phyloP scores from a whole-genome alignment of 2,113 vertebrate species.

The Gadus macrocephalus region DNA sequence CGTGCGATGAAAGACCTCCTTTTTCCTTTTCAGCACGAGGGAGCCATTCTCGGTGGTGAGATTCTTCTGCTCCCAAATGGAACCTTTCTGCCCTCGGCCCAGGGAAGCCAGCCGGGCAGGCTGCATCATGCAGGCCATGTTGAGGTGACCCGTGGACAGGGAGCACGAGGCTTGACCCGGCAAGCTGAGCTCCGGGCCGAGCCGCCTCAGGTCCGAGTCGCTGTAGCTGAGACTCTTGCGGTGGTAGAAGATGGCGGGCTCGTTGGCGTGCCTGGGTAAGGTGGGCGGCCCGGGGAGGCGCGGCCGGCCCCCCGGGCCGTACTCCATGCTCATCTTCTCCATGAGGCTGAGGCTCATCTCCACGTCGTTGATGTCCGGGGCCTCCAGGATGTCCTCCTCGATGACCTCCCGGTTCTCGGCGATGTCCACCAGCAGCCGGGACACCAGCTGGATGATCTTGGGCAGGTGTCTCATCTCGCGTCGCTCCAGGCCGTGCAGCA shows the following conservation, averaged over 20 bases:
- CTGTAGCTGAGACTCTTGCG: conserved; percentile 90
- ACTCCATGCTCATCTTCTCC: conserved; percentile 62
- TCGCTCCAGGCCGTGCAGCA: conserved; percentile 89
- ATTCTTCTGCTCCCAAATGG: conserved; percentile 78
- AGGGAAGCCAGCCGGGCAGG: too few relatives aligned
- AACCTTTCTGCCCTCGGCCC: conserved; percentile 30
- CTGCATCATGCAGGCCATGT: conserved; percentile 17
- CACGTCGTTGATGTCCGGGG: conserved; percentile 78
- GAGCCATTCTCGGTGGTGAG: conserved; percentile 45
- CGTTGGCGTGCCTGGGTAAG: conserved; percentile 71
- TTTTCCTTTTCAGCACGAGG: conserved; percentile 53
- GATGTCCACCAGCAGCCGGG: conserved; percentile 82
- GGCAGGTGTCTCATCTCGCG: conserved; percentile 84
- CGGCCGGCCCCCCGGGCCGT: conserved; percentile 47
- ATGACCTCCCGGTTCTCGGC: conserved; percentile 84
- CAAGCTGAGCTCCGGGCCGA: conserved; percentile 73
- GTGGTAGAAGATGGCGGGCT: conserved; percentile 74
- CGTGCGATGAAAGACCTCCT: conserved; percentile 73
- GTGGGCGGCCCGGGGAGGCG: conserved; percentile 59
- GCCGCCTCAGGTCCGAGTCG: conserved; percentile 83
- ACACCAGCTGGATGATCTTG: conserved; percentile 86
- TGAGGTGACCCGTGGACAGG: conserved; percentile 55
- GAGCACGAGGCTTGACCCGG: conserved; percentile 68
- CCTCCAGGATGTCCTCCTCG: conserved; percentile 76
- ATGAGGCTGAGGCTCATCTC: conserved; percentile 72